Percentiles rank a stretch among this genome's conserved stretches.
phyloP scores from a whole-genome alignment of 2,113 vertebrate species.

The Rhabdomys dilectus region DNA sequence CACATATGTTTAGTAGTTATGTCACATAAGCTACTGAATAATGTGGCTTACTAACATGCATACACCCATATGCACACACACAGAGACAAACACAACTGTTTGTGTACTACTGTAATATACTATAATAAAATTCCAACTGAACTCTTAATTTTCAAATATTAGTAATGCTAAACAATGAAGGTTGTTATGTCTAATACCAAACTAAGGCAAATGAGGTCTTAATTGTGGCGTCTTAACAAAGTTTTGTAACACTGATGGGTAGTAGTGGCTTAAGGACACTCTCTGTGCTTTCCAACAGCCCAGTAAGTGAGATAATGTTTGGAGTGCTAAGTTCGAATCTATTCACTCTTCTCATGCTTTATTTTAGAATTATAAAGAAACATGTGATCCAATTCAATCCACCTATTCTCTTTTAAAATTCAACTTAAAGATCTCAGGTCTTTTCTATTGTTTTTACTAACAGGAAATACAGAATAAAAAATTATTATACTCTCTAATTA shows the following conservation, averaged over 20 bases:
- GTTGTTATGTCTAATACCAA: background rate
- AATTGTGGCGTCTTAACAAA: background rate
- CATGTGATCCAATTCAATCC: background rate
- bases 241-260: background rate
- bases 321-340: background rate
- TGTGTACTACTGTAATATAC: background rate
- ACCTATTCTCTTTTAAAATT: constrained; percentile 24
- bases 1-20: background rate
- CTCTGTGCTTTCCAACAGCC: background rate
- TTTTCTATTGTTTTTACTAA: background rate
- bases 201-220: background rate
- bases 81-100: background rate
- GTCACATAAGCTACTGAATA: background rate
- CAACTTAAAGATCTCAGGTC: background rate
- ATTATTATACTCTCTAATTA: constrained; percentile 3
- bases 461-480: constrained; percentile 9
- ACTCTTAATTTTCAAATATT: constrained; percentile 26
- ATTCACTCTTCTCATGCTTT: constrained; percentile 15
- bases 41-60: background rate
- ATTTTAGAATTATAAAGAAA: constrained; percentile 28
- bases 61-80: accelerated
- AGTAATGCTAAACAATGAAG: background rate
- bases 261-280: background rate
- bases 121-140: background rate
- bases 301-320: background rate